Conservation (phyloP, 1,140 invertebrate genomes). For the Armadillidium nasatum region DNA sequence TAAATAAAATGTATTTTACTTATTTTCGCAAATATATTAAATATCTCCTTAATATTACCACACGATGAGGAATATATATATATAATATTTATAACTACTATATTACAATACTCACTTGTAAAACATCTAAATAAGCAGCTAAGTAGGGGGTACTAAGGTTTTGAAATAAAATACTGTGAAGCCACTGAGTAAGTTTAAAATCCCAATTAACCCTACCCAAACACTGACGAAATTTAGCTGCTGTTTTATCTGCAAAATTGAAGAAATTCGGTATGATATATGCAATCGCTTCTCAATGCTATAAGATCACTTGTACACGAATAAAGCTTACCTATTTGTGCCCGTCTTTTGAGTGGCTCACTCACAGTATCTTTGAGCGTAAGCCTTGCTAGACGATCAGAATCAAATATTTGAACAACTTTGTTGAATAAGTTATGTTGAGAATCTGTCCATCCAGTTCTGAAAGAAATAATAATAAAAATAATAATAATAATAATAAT, state of each 20-base stretch:
- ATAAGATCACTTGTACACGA: too few relatives aligned
- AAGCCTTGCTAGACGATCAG: not conserved
- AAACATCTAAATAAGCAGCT: constrained; percentile 70
- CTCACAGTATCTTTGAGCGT: not conserved
- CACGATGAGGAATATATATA: not conserved
- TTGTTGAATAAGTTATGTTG: not conserved
- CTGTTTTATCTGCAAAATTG: not conserved
- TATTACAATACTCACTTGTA: constrained; percentile 53
- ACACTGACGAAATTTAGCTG: constrained; percentile 53
- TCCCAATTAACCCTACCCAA: constrained; percentile 66
- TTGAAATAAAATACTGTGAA: constrained; percentile 69
- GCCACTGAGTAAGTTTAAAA: constrained; percentile 66
- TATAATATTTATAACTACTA: not conserved
- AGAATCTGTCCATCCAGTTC: not conserved
- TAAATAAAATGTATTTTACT: constrained; percentile 16
- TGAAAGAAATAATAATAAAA: not conserved
- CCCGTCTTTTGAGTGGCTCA: not conserved
- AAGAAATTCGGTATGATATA: too few relatives aligned
- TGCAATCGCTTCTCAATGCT: too few relatives aligned
- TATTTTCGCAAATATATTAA: too few relatives aligned
- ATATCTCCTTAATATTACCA: not conserved
- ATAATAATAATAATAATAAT: too few relatives aligned
- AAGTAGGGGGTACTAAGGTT: constrained; percentile 62
- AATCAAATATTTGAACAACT: not conserved
- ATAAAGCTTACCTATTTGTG: not conserved